A percentile compares a stretch with the other conserved stretches of the same genome.
phyloP scores from a whole-genome alignment of 2,797 vertebrate genomes.

The Tadarida brasiliensis region DNA sequence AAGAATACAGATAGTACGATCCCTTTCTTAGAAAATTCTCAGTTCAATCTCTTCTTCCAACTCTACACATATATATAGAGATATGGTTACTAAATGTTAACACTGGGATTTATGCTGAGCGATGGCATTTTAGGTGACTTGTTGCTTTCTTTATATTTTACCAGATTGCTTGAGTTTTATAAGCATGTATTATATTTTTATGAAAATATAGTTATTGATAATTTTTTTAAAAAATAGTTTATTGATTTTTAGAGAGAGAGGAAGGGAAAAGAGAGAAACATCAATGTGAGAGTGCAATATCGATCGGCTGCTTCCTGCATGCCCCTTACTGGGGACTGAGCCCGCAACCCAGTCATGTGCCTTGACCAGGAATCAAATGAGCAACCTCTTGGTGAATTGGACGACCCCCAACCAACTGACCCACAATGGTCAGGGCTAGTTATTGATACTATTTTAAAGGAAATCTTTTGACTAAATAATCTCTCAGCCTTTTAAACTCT shows the following conservation, averaged over 20 bases:
- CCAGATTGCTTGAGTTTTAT: slow-evolving; percentile 43
- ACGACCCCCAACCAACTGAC: background rate
- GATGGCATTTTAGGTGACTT: slow-evolving; percentile 28
- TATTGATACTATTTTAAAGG: background rate
- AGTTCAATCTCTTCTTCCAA: background rate
- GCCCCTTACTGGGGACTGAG: background rate
- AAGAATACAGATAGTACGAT: slow-evolving; percentile 29
- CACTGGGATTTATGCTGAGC: slow-evolving; percentile 33
- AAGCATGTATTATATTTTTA: slow-evolving; percentile 44
- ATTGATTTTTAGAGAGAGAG: background rate
- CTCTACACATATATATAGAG: background rate
- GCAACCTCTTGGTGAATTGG: background rate
- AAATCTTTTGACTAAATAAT: slow-evolving; percentile 39
- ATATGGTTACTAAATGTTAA: slow-evolving; percentile 44
- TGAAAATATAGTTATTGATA: background rate
- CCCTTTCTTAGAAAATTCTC: slow-evolving; percentile 57
- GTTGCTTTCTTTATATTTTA: slow-evolving; percentile 43
- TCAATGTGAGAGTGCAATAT: background rate
- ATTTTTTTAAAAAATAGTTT: background rate
- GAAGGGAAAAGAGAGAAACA: background rate
- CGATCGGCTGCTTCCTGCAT: background rate
- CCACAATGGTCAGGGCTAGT: background rate
- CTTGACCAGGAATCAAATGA: background rate
- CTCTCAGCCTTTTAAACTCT: slow-evolving; percentile 44
- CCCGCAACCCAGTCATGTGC: background rate